These are phyloP conservation scores for Falco berigora DNA, from an alignment of 2,797 vertebrate species.

Conservation along the genomic window DNA sequence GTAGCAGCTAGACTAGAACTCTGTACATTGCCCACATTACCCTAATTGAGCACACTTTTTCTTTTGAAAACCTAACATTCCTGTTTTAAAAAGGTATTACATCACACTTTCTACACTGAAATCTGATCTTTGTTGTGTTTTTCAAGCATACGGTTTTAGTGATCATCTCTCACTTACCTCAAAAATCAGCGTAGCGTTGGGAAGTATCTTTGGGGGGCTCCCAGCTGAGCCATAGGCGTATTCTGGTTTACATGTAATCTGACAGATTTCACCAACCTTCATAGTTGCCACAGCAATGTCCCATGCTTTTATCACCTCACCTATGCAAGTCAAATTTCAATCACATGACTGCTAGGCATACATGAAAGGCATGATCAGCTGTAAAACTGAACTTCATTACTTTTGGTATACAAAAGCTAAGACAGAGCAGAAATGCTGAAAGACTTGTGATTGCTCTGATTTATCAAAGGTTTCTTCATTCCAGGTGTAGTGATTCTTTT, in stretches of 20 bases:
- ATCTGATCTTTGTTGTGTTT: neutral
- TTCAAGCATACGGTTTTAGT: neutral
- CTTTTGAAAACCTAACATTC: neutral
- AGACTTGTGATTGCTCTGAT: neutral
- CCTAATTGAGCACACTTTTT: neutral
- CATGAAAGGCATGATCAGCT: neutral
- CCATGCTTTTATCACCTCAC: conserved; percentile 98
- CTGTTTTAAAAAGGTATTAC: neutral
- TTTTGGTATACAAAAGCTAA: neutral
- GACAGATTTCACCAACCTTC: conserved; percentile 89
- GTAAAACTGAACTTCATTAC: neutral
- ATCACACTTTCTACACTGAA: neutral
- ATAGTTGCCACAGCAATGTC: conserved; percentile 93
- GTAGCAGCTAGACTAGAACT: neutral
- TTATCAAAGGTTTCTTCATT: neutral
- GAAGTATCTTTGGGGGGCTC: conserved; percentile 94
- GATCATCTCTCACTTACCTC: conserved; percentile 76
- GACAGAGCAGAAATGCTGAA: neutral
- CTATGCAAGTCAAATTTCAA: conserved; percentile 63
- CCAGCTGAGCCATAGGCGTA: conserved; percentile 93
- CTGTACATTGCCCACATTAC: neutral
- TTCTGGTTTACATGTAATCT: conserved; percentile 89
- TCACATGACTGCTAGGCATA: neutral
- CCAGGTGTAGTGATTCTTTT: neutral
- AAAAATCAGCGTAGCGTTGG: conserved; percentile 88